Conservation (phyloP, 2,113 vertebrate species). For the Chlamydotis undulata region DNA sequence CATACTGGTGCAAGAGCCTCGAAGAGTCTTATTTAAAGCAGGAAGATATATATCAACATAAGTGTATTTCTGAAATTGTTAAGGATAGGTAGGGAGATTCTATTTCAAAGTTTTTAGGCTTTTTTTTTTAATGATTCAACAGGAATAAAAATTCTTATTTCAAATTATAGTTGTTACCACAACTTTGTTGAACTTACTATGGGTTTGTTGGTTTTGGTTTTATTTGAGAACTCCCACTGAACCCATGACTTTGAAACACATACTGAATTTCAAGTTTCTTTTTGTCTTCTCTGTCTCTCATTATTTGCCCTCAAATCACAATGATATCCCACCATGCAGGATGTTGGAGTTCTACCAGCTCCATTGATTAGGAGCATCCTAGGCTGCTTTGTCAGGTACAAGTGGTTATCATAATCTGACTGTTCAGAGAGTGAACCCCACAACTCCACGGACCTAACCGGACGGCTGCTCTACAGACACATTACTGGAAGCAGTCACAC, state of each 20-base stretch:
- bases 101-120: neutral
- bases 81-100: neutral
- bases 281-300: neutral
- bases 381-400: neutral
- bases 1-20: neutral
- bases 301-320: neutral
- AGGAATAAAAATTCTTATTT: neutral
- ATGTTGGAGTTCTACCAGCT: neutral
- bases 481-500: neutral
- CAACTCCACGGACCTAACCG: neutral
- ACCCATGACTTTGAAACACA: neutral
- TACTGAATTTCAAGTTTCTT: neutral
- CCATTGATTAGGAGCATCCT: accelerated
- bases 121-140: neutral
- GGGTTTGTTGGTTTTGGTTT: accelerated
- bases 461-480: neutral
- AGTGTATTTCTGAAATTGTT: neutral
- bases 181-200: neutral
- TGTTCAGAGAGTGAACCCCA: neutral
- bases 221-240: neutral
- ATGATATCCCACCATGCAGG: accelerated
- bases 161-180: neutral
- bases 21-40: neutral
- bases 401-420: neutral
- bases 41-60: neutral